Percentiles rank a stretch among this genome's conserved stretches.
Conservation (phyloP, 2,888 invertebrate genomes). For the Catonia carolina region DNA sequence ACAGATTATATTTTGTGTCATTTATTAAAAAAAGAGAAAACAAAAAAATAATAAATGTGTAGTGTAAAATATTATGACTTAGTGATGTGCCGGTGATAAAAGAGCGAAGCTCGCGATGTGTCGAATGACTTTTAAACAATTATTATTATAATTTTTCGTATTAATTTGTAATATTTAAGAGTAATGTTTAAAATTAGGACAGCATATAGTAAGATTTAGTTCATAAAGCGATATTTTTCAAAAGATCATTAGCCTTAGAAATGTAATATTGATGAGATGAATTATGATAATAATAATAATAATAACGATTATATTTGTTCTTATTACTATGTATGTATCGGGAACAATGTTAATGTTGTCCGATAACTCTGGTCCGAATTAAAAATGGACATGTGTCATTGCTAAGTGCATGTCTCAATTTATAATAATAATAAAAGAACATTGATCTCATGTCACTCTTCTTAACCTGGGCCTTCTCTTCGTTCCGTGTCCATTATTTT, state of each 20-base stretch:
- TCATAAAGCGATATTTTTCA: conserved; percentile 18
- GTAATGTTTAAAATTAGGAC: conserved; percentile 6
- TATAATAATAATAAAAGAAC: too few species aligned
- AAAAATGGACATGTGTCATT: conserved; percentile 20
- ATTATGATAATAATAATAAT: conserved; percentile 4
- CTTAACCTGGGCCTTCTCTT: conserved; percentile 18
- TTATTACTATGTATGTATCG: conserved; percentile 1
- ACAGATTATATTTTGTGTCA: too few species aligned
- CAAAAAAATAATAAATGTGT: too few species aligned
- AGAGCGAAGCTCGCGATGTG: too few species aligned
- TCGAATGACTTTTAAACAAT: too few species aligned
- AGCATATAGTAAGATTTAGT: conserved; percentile 17
- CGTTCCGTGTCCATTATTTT: too few species aligned
- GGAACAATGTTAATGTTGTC: conserved; percentile 16
- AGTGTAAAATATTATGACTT: too few species aligned
- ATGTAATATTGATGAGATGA: conserved; percentile 11
- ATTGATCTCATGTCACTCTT: conserved; percentile 22
- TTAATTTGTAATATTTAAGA: too few species aligned
- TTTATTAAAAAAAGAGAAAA: too few species aligned
- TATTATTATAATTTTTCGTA: too few species aligned
- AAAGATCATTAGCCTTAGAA: conserved; percentile 15
- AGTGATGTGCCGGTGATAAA: too few species aligned
- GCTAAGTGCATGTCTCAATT: conserved; percentile 22
- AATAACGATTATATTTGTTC: neutral
- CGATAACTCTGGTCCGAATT: conserved; percentile 26